These are phyloP conservation scores for Cyanoliseus patagonus DNA, from an alignment of 2,113 vertebrate species.

Conservation along the genomic window DNA sequence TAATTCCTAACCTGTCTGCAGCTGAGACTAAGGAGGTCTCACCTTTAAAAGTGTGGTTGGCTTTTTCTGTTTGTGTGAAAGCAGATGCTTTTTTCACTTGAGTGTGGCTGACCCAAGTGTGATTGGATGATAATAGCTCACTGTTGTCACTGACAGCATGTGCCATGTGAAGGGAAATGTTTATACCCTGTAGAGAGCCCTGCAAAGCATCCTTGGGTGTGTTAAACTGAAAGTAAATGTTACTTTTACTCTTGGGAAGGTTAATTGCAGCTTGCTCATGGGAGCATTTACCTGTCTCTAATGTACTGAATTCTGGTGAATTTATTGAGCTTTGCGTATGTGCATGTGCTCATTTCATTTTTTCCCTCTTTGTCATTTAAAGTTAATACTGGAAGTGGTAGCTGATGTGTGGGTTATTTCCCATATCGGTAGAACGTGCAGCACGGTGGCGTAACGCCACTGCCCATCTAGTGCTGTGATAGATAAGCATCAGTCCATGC, in stretches of 20 bases:
- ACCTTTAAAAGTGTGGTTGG: neutral
- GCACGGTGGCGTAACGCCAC: accelerated
- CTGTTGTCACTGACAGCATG: neutral
- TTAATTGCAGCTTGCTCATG: neutral
- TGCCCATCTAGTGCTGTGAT: neutral
- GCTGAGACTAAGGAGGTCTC: neutral
- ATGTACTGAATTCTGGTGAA: neutral
- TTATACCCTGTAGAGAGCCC: neutral
- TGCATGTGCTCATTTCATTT: neutral
- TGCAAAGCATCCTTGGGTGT: neutral
- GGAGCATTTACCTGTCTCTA: neutral
- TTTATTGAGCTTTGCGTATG: neutral
- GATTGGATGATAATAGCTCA: neutral
- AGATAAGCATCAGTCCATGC: neutral
- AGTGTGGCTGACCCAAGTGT: neutral
- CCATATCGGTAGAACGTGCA: neutral
- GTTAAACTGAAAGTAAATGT: neutral
- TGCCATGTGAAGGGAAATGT: neutral
- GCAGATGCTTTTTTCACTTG: neutral
- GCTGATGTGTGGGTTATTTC: neutral
- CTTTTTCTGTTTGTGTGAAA: neutral
- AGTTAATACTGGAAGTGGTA: neutral
- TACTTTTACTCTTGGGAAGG: neutral
- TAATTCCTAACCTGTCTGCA: neutral
- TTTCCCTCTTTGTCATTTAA: neutral